These are phyloP conservation scores for Planiliza haematocheilus DNA, from an alignment of 2,113 vertebrate genomes.

Conservation along the genomic window DNA sequence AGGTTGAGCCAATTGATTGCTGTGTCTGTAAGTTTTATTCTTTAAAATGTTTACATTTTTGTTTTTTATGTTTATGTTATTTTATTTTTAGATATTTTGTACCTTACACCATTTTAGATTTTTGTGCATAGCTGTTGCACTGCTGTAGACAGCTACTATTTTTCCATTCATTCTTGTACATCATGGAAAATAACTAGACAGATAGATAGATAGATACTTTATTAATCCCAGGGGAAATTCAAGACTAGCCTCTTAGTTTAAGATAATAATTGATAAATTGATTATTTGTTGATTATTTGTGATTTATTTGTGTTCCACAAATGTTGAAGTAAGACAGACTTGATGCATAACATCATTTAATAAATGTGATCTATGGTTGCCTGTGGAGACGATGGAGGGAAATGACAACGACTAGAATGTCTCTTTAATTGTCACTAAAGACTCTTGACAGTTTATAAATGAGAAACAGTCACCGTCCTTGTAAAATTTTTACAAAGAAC, in stretches of 20 bases:
- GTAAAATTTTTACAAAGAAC: not conserved
- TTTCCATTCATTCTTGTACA: not conserved
- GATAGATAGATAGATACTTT: too few species aligned
- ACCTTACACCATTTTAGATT: not conserved
- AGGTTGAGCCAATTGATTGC: too few species aligned
- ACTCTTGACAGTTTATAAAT: not conserved
- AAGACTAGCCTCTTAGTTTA: too few species aligned
- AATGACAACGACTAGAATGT: not conserved
- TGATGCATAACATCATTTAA: not conserved
- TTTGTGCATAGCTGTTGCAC: not conserved
- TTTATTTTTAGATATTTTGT: too few species aligned
- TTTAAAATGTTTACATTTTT: not conserved
- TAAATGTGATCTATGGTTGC: not conserved
- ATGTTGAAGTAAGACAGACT: not conserved
- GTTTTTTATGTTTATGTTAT: not conserved
- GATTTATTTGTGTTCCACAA: too few species aligned
- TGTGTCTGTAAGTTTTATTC: too few species aligned
- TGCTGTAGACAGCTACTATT: not conserved
- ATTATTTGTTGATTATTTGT: too few species aligned
- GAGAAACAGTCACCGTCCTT: not conserved
- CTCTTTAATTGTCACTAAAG: not conserved
- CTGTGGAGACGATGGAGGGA: not conserved
- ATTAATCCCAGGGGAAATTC: too few species aligned
- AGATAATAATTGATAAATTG: too few species aligned
- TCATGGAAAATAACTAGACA: not conserved